Evolutionary conservation across 2,888 invertebrate species (phyloP), one percentile per base, ranked within the genome.

Genomic region (Notodonta ziczac): DNA sequence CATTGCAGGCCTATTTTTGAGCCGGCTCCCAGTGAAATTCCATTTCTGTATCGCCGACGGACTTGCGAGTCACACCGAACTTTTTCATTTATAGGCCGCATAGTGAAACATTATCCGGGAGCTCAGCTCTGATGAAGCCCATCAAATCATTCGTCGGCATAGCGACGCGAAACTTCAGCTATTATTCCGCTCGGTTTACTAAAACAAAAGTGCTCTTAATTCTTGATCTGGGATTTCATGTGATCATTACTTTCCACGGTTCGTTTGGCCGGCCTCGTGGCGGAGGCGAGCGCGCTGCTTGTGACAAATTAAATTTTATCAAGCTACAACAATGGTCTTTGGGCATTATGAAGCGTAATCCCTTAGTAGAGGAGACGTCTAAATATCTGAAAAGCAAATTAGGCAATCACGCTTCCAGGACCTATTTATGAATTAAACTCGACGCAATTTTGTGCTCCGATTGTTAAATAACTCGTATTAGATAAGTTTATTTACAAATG

Each of bases 81-180:
- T 84, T 84, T 85, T 85, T 83, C 80, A 82, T 82, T 81, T 78
- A 63, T 74, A 81, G 74, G 70, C 71, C 72, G 63, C 73, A 71
- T 75, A 78, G 76, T 75, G 85, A 86, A 88, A 88, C 84, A 86
- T 88, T 86, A 90, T 82, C 85, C 83, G 77, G 75, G 80, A 77
- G 80, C 82, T 81, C 80, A 80, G 80, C 77, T 81, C 79, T 85
- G 85, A 88, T 87, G 90, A 88, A 89, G 85, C 87, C 88, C 82
- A 85, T 89, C 87, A 88, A 88, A 89, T 88, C 87, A 88, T 89
- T 89, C 86, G 90, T 89, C 84, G 89, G 86, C 86, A 88, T 88
- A 78, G 88, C 86, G 83, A 88, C 88, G 86, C 77, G 73, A 83
- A 88, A 88, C 87, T 90, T 85, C 80, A 83, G 83, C 87, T 85